Base-by-base conservation (phyloP, 2,797 vertebrate genomes). In the Brotogeris chrysoptera region DNA sequence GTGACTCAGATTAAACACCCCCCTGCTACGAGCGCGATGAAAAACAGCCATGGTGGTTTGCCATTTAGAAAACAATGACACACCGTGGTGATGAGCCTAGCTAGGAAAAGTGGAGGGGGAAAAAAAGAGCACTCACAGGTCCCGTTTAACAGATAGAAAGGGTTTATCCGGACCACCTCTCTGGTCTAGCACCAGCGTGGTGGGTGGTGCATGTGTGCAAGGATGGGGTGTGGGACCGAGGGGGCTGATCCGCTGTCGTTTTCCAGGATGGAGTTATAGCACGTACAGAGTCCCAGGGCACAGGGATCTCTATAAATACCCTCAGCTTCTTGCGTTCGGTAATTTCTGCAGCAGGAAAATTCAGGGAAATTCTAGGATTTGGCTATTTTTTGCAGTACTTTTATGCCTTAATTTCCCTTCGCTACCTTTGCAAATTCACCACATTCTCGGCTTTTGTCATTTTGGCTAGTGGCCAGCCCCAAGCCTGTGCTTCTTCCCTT, bases 1-100 rank as follows among this genome's bases (percentile, higher is more conserved):
- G 52, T 96, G 96, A 96, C 71, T 94, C 92, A 94, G 86, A 90
- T 61, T 82, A 76, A 93, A 89, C 52, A 80, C 78, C 81, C 60
- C 30, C 74, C 71, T 60, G 80, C 78, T 88, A 79, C 23, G 53
- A 79, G 64, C 34, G 17, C 66, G 52, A 61, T 96, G 80, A 79
- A 91, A 84, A 86, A 80, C 60, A 68, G 60, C 60, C 1, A 14
- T 25, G 47, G 0, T 36, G 44, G 44, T 47, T 80, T 91, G 80
- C 68, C 81, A 68, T 94, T 87, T 94, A 80, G 80, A 63, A 86
- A 91, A 64, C 68, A 86, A 80, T 36, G 36, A 77, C 55, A 73
- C 59, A 43, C 27, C 1, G 0, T n/a, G 16, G 36, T 77, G 72
- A 88, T 30, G 41, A 89, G 64, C 49, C 78, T 84, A 7, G 74